Evolutionary conservation across 2,113 vertebrate species (phyloP).

Genomic region (Cryptotis parvus): DNA sequence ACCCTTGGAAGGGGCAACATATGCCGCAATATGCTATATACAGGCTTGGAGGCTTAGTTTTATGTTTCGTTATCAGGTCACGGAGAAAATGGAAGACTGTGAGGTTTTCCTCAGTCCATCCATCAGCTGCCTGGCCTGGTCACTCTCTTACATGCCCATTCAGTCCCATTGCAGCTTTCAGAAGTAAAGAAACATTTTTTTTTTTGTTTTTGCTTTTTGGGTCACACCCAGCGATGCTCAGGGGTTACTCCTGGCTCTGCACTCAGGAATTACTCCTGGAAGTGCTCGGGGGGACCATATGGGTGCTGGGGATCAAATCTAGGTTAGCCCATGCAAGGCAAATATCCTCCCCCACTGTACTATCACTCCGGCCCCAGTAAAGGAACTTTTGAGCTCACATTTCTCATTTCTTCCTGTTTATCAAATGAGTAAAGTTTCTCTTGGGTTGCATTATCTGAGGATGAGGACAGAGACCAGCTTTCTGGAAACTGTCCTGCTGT

Average conservation of each 20-base stretch:
- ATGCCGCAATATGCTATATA: neutral
- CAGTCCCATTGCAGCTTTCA: neutral
- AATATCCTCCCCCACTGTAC: no score
- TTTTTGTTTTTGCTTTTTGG: no score
- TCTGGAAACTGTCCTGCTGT: neutral
- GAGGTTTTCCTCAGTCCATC: neutral
- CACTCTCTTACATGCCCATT: neutral
- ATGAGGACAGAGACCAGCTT: neutral
- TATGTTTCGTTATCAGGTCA: neutral
- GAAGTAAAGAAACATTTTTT: no score
- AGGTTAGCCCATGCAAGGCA: no score
- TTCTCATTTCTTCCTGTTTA: conserved; percentile 24
- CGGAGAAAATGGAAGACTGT: neutral
- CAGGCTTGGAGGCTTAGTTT: neutral
- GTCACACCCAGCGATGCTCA: no score
- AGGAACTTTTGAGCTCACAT: neutral
- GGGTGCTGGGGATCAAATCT: no score
- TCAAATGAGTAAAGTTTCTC: neutral
- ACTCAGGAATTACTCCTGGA: no score
- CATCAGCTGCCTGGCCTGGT: neutral
- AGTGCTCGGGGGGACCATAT: no score
- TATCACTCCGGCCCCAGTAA: no score
- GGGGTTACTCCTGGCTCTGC: no score
- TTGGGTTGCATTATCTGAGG: neutral
- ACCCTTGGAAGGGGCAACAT: neutral